Percentiles rank a stretch among this genome's conserved stretches.
Evolutionary conservation across 1,140 invertebrate species (phyloP).

Genomic region (Globodera ellingtonae): DNA sequence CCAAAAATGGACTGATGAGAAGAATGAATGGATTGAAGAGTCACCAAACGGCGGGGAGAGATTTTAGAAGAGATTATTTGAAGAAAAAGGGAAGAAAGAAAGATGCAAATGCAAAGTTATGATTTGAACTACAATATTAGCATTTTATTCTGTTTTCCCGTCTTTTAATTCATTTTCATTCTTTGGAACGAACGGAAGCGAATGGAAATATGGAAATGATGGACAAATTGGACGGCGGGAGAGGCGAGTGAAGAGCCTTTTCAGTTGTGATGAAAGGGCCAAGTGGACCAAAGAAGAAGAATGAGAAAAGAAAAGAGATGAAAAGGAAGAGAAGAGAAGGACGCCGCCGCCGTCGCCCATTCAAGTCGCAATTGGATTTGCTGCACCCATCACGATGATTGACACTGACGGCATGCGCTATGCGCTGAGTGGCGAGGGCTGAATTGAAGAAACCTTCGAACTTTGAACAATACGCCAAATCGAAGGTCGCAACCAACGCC

Average conservation of each 20-base stretch:
- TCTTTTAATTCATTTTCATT: neutral
- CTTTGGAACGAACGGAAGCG: neutral
- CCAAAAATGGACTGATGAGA: slow-evolving; percentile 5
- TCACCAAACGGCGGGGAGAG: neutral
- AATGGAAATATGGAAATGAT: neutral
- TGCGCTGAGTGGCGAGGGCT: neutral
- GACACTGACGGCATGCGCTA: neutral
- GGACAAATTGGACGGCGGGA: slow-evolving; percentile 1
- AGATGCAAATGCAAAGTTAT: neutral
- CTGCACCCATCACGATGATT: neutral
- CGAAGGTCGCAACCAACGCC: too few relatives aligned
- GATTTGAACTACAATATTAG: too few relatives aligned
- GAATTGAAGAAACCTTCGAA: too few relatives aligned
- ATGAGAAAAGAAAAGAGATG: neutral
- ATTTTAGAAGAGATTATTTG: slow-evolving; percentile 1
- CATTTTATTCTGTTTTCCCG: too few relatives aligned
- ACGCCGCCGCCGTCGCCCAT: neutral
- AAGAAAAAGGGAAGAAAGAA: neutral
- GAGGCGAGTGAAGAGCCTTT: neutral
- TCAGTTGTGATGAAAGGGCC: neutral
- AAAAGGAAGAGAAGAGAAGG: neutral
- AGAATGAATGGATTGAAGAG: neutral
- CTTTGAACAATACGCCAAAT: too few relatives aligned
- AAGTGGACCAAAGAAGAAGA: neutral
- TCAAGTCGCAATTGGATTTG: slow-evolving; percentile 1